Evolutionary conservation across 2,113 vertebrate species (phyloP).

Genomic region (Desmodus rotundus): DNA sequence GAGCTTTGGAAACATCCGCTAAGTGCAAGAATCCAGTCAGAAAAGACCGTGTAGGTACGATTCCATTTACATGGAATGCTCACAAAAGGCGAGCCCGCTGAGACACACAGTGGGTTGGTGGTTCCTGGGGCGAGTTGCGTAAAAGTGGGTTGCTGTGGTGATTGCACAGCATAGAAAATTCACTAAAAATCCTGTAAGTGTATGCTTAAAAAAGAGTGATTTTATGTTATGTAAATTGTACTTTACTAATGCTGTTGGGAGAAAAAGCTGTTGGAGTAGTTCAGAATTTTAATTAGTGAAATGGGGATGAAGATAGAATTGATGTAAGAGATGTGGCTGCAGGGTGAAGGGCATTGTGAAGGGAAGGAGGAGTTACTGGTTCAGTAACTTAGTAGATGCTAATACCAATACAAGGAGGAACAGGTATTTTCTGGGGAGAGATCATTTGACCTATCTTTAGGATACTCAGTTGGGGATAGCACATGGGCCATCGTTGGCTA

Average conservation of each 20-base stretch:
- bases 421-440: neutral
- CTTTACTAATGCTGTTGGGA: neutral
- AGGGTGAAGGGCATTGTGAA: neutral
- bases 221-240: slow-evolving; percentile 4
- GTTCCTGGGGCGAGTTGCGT: neutral
- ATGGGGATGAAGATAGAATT: neutral
- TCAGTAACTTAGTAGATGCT: neutral
- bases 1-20: neutral
- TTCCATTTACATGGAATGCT: neutral
- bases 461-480: neutral
- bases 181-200: neutral
- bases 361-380: neutral
- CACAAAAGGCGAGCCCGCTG: neutral
- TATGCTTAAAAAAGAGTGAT: slow-evolving; percentile 7
- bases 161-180: neutral
- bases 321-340: neutral
- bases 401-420: neutral
- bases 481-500: neutral
- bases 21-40: neutral
- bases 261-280: neutral
- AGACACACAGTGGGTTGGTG: neutral
- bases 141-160: neutral
- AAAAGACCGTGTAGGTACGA: neutral
- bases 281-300: slow-evolving; percentile 28
- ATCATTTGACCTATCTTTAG: slow-evolving; percentile 3